Base-by-base conservation (phyloP, 2,888 invertebrate genomes). In the Lochmaea capreae region DNA sequence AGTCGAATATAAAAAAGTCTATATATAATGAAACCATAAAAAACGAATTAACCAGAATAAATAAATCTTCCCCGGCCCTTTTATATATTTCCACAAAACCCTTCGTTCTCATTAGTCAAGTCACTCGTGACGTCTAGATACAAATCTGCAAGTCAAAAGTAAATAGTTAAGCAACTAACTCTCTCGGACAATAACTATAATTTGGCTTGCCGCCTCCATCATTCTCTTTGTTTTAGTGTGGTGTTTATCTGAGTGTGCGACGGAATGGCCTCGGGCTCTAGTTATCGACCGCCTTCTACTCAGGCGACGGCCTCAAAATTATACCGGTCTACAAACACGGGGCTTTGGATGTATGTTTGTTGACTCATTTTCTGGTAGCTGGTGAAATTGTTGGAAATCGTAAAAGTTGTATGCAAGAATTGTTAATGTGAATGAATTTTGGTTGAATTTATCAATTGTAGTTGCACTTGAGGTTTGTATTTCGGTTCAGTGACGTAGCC, bases 161-260 rank as follows among this genome's bases (percentile, higher is more conserved):
- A 71, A 71, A 71, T 65, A 71, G 71, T 65, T 58, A 65, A 71
- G 33, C 57, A 58, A 65, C 71, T 65, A 65, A 71, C 71, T 71
- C 58, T 58, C 68, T 68, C 57, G 72, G 75, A 70, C 75, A 75
- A 72, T 75, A 70, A 70, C 75, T 70, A 75, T 70, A 75, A 75
- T 74, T 74, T 74, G 74, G 68, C 71, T 43, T 59, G 68, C 57
- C 71, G 71, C 67, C 71, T 71, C 52, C 71, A 59, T 71, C 68
- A 59, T 71, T 71, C 74, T 63, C 74, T 71, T 74, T 74, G 74
- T 74, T 74, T 71, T 65, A 71, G 65, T 46, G 59, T 59, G 67
- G 59, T 33, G 39, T 58, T 67, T 67, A 67, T 67, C 59, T 59
- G 59, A 67, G 67, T 67, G 67, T 67, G 33, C 43, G 62, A 43